phyloP scores from a whole-genome alignment of 2,113 vertebrate genomes.

The Vulpes vulpes region DNA sequence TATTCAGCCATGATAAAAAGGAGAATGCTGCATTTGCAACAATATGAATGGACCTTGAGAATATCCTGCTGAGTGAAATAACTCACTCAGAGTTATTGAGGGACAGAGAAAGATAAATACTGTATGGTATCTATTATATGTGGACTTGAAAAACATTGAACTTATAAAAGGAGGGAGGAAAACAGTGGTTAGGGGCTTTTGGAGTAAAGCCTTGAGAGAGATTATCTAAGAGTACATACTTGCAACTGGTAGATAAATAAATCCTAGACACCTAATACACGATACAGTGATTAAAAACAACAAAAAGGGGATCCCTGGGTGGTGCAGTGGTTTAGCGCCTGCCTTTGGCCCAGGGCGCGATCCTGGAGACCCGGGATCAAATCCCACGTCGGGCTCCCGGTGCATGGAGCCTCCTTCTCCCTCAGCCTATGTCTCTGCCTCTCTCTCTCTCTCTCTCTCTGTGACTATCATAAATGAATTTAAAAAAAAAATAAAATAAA shows the following conservation, averaged over 20 bases:
- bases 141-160: not conserved
- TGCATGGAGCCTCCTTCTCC: too few species aligned
- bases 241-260: not conserved
- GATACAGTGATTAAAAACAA: not conserved
- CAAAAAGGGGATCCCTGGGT: not conserved
- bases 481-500: too few species aligned
- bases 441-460: too few species aligned
- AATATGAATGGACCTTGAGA: not conserved
- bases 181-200: not conserved
- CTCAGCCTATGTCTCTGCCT: too few species aligned
- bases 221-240: not conserved
- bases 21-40: not conserved
- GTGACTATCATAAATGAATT: too few species aligned
- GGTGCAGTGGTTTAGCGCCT: too few species aligned
- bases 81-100: too few species aligned
- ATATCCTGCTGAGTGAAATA: not conserved
- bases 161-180: not conserved
- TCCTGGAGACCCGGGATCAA: too few species aligned
- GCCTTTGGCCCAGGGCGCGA: too few species aligned
- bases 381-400: too few species aligned
- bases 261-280: not conserved
- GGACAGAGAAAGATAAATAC: not conserved
- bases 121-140: not conserved
- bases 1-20: not conserved
- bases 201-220: not conserved